Evolutionary conservation across 1,140 invertebrate species (phyloP), one percentile per base, ranked within the genome.

Genomic region (Drosophila pallidifrons): DNA sequence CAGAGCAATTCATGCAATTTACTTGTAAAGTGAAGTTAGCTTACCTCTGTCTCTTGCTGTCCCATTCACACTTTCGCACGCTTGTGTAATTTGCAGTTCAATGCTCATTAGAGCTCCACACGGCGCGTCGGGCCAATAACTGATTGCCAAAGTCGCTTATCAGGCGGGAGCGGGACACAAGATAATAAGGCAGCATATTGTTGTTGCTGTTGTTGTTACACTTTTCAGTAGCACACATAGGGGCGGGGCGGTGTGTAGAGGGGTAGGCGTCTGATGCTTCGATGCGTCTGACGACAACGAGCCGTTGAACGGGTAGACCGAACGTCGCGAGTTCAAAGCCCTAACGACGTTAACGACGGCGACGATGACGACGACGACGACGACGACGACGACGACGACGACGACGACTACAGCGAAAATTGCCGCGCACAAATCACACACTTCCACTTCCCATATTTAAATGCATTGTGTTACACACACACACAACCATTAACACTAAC

Each of bases 21-120:
- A 20, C n/a, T 13, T 4, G n/a, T 4, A 43, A 43, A n/a, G 41
- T 43, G 11, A 13, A 43, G 41, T 43, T 13, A 43, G 41, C 41
- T 43, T 13, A 43, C 41, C 41, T 43, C 41, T 43, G 7, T 32
- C 2, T 68, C 41, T 81, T 68, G 35, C 64, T 78, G 61, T 71
- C 75, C 61, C 35, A 20, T 20, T 20, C 20, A 20, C 20, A 20
- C 74, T 58, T 79, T 82, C 65, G 68, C 75, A 77, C 63, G 46
- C 51, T 77, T 82, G 66, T 77, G 81, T 64, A 71, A 71, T 71
- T 81, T 81, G 67, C 82, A 86, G 82, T 86, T 87, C 82, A 86
- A 87, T 81, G 82, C 74, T 86, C 82, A 85, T 85, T 83, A 81
- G 69, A 78, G 71, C 38, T 41, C 10, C 49, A 25, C 28, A 25